A percentile compares a stretch with the other conserved stretches of the same genome.
Evolutionary conservation across 2,797 vertebrate genomes (phyloP).

Genomic region (Gymnothorax reevesii): DNA sequence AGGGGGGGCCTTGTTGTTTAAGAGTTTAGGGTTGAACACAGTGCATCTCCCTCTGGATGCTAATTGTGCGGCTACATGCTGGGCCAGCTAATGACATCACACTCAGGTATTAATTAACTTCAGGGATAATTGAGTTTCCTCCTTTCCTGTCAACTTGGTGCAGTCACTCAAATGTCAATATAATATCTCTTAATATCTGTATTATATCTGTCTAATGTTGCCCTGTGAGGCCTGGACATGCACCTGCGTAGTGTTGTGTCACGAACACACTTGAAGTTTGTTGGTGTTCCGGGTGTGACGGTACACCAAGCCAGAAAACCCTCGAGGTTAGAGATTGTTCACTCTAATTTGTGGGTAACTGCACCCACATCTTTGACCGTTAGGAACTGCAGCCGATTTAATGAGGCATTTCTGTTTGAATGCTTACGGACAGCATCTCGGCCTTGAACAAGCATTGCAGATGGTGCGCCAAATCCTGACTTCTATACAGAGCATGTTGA

Average conservation of each 20-base stretch:
- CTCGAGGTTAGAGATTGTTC: too few relatives aligned
- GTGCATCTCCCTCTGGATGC: not conserved
- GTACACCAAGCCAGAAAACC: too few relatives aligned
- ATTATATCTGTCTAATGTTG: not conserved
- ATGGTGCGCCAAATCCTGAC: not conserved
- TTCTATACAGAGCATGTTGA: not conserved
- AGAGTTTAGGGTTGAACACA: not conserved
- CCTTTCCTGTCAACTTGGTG: not conserved
- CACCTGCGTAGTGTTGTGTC: not conserved
- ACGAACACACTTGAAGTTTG: not conserved
- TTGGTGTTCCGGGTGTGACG: too few relatives aligned
- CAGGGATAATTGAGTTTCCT: not conserved
- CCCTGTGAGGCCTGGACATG: not conserved
- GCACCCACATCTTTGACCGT: too few relatives aligned
- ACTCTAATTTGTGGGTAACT: too few relatives aligned
- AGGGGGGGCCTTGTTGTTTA: not conserved
- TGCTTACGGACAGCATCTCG: too few relatives aligned
- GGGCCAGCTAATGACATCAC: not conserved
- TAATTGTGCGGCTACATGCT: not conserved
- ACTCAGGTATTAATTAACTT: not conserved
- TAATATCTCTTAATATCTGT: not conserved
- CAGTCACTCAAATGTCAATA: too few relatives aligned
- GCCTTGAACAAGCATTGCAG: too few relatives aligned
- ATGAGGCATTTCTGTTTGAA: too few relatives aligned
- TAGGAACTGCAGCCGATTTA: too few relatives aligned